phyloP scores from a whole-genome alignment of 2,888 invertebrate genomes.

The Bellardia bayeri region DNA sequence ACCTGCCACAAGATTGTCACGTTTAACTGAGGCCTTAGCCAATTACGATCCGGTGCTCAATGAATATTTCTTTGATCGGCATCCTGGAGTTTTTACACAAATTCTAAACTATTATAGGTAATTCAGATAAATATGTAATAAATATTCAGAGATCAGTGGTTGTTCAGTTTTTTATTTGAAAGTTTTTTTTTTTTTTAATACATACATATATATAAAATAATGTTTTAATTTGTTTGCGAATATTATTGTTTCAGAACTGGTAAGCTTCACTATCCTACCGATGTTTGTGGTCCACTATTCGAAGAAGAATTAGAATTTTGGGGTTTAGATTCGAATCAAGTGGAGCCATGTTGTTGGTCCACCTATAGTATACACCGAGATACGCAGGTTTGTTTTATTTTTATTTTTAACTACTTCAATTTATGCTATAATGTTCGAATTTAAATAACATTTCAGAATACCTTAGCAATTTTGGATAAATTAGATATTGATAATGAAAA shows the following conservation, averaged over 20 bases:
- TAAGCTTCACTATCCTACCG: constrained; percentile 97
- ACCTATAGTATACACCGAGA: constrained; percentile 95
- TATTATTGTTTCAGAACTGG: constrained; percentile 88
- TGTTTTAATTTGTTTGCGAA: background rate
- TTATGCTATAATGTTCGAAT: background rate
- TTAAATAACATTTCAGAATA: constrained; percentile 87
- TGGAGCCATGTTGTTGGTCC: constrained; percentile 99
- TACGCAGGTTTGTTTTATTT: constrained; percentile 87
- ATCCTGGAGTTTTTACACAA: constrained; percentile 96
- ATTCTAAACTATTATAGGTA: constrained; percentile 94
- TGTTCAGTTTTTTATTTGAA: no score
- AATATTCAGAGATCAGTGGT: no score
- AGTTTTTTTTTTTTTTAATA: no score
- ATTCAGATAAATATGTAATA: constrained; percentile 51
- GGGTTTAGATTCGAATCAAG: constrained; percentile 98
- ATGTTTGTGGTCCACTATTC: constrained; percentile 98
- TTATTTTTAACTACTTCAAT: background rate
- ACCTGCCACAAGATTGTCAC: constrained; percentile 92
- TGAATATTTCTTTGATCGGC: constrained; percentile 94
- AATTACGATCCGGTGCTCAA: constrained; percentile 95
- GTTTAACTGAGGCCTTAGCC: constrained; percentile 93
- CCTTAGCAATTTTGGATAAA: constrained; percentile 97
- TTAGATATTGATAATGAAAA: constrained; percentile 97
- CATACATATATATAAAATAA: no score
- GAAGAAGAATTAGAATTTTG: constrained; percentile 98